Evolutionary conservation across 2,113 vertebrate genomes (phyloP), one percentile per base, ranked within the genome.

Genomic region (Polypterus bichir): DNA sequence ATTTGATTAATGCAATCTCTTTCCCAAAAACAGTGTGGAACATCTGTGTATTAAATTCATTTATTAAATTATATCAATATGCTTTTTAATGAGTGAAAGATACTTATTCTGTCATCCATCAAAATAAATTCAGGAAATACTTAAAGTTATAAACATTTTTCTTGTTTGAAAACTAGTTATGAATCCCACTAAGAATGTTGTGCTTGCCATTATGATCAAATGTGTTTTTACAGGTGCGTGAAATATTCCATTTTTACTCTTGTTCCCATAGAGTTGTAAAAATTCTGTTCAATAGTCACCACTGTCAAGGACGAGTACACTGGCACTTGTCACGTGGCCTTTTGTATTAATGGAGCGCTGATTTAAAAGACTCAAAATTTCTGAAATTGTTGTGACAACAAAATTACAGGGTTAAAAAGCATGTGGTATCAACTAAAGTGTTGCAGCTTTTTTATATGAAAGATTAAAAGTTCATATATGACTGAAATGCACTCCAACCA

Each of bases 101-200:
- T 86, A 87, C 83, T 85, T 83, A 86, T 78, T 84, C 81, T 86
- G 83, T 87, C 83, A 90, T 87, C 84, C 83, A 88, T 90, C 86
- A 89, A 85, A 89, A 87, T 84, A 86, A 88, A 83, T 85, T 87
- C 86, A 88, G 89, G 87, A 92, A 92, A 91, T 88, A 87, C 86
- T 90, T 90, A 83, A 83, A 79, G 83, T 88, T 86, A 88, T 85
- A 86, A 86, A 87, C 82, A 86, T 88, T 86, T 87, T 88, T 87
- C 83, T 88, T 82, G 82, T 84, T 86, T 85, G 80, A 89, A 83
- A 79, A 81, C 54, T 74, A 83, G 78, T 85, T 84, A 83, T 85
- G 83, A 86, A 86, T 84, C 86, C 83, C 62, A 54, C 76, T 73
- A 86, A 86, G 86, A 87, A 86, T 79, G 83, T 76, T 76, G 74